Conservation (phyloP, 2,888 invertebrate genomes). For the Eupeodes latifasciatus region DNA sequence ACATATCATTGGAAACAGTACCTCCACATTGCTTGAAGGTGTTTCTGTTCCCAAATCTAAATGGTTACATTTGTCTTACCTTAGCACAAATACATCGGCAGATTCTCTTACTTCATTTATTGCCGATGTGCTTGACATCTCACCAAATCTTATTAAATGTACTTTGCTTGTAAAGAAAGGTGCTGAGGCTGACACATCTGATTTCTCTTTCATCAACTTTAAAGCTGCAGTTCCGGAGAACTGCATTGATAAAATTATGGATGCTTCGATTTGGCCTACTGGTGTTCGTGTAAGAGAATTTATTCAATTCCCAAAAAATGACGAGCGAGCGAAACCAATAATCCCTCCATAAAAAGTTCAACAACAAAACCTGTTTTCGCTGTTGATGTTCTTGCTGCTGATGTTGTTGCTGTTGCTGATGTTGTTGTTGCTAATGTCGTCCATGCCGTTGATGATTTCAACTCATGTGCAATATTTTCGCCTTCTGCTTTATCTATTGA, state of each 20-base stretch:
- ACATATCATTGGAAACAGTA: no score
- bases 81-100: not conserved
- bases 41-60: no score
- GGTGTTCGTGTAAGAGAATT: not conserved
- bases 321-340: not conserved
- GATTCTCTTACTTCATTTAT: not conserved
- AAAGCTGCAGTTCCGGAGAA: not conserved
- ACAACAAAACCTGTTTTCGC: not conserved
- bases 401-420: not conserved
- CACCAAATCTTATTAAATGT: not conserved
- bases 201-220: not conserved
- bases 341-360: no score
- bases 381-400: not conserved
- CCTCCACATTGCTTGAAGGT: no score
- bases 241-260: not conserved
- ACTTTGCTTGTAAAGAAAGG: not conserved
- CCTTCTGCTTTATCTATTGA: no score
- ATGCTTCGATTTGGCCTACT: constrained; percentile 2
- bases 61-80: not conserved
- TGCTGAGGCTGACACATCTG: not conserved
- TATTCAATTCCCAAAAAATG: not conserved
- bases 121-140: not conserved
- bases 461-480: no score
- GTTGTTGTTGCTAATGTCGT: no score
- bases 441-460: no score